Percentiles rank a stretch among this genome's conserved stretches.
These are phyloP conservation scores for Trialeurodes vaporariorum DNA, from an alignment of 1,140 invertebrate species.

Conservation along the genomic window DNA sequence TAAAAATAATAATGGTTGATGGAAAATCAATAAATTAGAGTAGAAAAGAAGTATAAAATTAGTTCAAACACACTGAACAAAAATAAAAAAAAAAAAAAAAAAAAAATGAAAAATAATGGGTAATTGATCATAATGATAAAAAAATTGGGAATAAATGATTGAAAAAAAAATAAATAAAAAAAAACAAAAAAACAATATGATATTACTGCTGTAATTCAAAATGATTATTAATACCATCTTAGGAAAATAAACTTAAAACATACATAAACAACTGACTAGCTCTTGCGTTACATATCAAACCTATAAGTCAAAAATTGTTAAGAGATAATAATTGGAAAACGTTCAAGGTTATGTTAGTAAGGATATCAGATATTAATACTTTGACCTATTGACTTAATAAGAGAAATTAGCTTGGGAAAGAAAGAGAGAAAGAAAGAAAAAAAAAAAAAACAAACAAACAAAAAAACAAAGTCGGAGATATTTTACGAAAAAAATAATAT, in stretches of 20 bases:
- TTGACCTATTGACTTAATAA: neutral
- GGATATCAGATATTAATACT: neutral
- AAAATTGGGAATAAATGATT: neutral
- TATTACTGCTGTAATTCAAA: neutral
- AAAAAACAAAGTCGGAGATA: neutral
- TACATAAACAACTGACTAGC: neutral
- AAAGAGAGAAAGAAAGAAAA: neutral
- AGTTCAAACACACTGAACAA: neutral
- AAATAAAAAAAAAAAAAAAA: neutral
- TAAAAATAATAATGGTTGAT: neutral
- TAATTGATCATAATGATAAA: neutral
- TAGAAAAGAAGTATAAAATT: neutral
- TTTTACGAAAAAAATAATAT: conserved; percentile 1
- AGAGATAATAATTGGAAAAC: neutral
- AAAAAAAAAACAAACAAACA: neutral
- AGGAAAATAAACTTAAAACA: neutral
- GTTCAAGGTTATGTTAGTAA: neutral
- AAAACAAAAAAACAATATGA: neutral
- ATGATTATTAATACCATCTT: neutral
- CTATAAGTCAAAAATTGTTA: neutral
- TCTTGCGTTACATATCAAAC: neutral
- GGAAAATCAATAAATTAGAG: neutral
- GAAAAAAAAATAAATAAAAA: neutral
- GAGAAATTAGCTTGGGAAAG: neutral
- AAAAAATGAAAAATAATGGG: neutral